Evolutionary conservation across 2,797 vertebrate genomes (phyloP), one percentile per base, ranked within the genome.

Genomic region (Erpetoichthys calabaricus): DNA sequence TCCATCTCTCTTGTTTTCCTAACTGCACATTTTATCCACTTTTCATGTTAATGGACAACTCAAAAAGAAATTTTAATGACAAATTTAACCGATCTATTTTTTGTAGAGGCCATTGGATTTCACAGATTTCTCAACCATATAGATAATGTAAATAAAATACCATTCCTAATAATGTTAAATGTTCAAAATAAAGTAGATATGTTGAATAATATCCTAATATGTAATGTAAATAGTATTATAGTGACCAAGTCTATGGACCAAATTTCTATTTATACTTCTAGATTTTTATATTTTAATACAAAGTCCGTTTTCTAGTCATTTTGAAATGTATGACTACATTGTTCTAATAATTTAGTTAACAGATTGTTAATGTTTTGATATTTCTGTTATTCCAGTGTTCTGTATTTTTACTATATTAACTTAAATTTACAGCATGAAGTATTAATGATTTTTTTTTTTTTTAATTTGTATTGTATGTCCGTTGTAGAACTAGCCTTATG

Each of bases 181-280:
- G 73, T 75, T 84, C 87, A 75, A 66, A 72, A 65, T 58, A 73
- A 78, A 59, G 59, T 71, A 80, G 83, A 72, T 70, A 76, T 67
- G 72, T 79, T 75, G 71, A 80, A 75, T 75, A 77, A 75, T 76
- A 80, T 85, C 83, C 81, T 86, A 82, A 85, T 80, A 79, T 90
- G 90, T 79, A 78, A 68, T 87, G 83, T 97, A 97, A 86, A 95
- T 94, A 93, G 88, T 89, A 89, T 80, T 82, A 80, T 89, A 87
- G 84, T 86, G 80, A 87, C 77, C 74, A 74, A 64, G 65, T 86
- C 65, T 73, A 89, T 85, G 91, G 89, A 95, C 91, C 91, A 94
- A 95, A 97, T 92, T 91, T 94, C 86, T 97, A 97, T 98, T 97
- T 97, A 97, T 98, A 92, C 91, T 86, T 87, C 84, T 97, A 97